phyloP scores from a whole-genome alignment of 2,888 invertebrate species.

The Micropterix aruncella region DNA sequence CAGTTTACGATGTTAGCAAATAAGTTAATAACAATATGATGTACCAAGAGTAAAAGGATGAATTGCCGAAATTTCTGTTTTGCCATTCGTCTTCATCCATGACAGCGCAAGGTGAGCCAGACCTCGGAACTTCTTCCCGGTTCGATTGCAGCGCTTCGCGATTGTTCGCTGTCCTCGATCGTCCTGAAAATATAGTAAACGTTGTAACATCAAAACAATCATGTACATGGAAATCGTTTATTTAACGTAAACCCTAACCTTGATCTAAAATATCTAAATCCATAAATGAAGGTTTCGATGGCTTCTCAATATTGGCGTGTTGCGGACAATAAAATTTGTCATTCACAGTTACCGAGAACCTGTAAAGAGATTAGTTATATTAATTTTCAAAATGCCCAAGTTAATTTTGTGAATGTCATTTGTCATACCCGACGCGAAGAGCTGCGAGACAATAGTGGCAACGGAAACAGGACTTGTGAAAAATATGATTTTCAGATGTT shows the following conservation, averaged over 20 bases:
- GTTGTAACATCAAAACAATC: too few species aligned
- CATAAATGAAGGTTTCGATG: too few species aligned
- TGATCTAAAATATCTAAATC: too few species aligned
- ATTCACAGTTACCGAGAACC: not conserved
- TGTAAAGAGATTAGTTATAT: too few species aligned
- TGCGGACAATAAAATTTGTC: not conserved
- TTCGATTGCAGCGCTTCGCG: too few species aligned
- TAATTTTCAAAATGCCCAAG: too few species aligned
- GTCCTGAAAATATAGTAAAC: too few species aligned
- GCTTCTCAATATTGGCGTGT: not conserved
- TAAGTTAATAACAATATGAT: not conserved
- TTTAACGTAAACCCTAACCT: too few species aligned
- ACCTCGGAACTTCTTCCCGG: too few species aligned
- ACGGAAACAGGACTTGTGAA: conserved; percentile 87
- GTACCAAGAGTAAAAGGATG: not conserved
- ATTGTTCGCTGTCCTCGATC: too few species aligned
- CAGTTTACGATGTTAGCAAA: too few species aligned
- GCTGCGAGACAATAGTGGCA: conserved; percentile 86
- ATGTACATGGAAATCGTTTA: too few species aligned
- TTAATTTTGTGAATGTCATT: not conserved
- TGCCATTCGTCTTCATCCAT: not conserved
- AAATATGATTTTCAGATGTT: conserved; percentile 69
- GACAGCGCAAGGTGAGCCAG: not conserved
- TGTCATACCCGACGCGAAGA: conserved; percentile 62
- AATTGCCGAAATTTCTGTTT: not conserved